Evolutionary conservation across 2,797 vertebrate genomes (phyloP).

Genomic region (Sebastes hubbsi): DNA sequence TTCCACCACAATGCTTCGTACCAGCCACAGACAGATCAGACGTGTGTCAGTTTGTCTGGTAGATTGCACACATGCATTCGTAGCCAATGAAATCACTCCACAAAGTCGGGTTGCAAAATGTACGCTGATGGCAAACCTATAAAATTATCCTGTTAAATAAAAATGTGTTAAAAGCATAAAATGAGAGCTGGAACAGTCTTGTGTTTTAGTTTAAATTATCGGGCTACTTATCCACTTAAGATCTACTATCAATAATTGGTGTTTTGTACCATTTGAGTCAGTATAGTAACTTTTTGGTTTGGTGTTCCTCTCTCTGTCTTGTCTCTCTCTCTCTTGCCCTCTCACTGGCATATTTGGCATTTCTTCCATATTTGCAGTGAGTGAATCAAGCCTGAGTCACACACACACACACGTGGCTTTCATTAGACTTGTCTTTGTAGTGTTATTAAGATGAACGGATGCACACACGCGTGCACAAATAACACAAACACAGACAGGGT

Average conservation of each 20-base stretch:
- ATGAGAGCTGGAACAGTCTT: not conserved
- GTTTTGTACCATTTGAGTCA: not conserved
- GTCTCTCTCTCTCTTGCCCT: slow-evolving; percentile 28
- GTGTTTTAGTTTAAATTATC: slow-evolving; percentile 5
- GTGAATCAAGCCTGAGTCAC: slow-evolving; percentile 63
- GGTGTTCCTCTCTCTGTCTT: not conserved
- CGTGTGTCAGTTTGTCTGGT: slow-evolving; percentile 33
- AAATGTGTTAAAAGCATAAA: slow-evolving; percentile 1
- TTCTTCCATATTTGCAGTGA: slow-evolving; percentile 70
- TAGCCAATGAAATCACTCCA: slow-evolving; percentile 51
- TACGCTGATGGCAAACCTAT: not conserved
- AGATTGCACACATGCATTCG: slow-evolving; percentile 18
- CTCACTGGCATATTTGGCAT: slow-evolving; percentile 69
- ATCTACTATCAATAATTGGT: not conserved
- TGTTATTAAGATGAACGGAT: slow-evolving; percentile 54
- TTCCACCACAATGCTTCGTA: not conserved
- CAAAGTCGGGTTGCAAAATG: slow-evolving; percentile 1
- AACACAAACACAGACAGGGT: slow-evolving; percentile 41
- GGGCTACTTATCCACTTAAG: not conserved
- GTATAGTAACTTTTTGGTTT: not conserved
- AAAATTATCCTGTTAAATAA: slow-evolving; percentile 28
- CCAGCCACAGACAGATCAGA: slow-evolving; percentile 22
- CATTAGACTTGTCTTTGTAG: slow-evolving; percentile 70
- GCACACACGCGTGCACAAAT: slow-evolving; percentile 20
- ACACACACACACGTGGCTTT: slow-evolving; percentile 66